These are phyloP conservation scores for Meandrina meandrites DNA, from an alignment of 92 coral and sea anemone species.

Conservation along the genomic window DNA sequence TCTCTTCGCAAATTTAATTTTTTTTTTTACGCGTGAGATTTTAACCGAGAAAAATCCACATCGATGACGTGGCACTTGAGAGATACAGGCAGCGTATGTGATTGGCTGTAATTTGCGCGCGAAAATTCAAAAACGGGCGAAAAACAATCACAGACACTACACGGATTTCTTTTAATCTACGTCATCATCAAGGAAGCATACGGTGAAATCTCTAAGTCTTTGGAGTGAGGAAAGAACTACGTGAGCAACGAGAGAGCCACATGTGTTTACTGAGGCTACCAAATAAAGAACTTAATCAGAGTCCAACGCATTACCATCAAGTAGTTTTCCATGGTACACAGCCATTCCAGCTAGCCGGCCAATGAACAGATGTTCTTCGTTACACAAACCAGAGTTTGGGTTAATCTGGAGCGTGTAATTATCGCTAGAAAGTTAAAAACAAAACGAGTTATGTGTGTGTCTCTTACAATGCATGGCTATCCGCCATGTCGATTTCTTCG, in stretches of 20 bases:
- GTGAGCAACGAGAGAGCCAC: background rate
- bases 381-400: slow-evolving; percentile 97
- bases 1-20: too few relatives aligned
- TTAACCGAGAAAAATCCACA: too few relatives aligned
- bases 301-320: slow-evolving; percentile 75
- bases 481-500: too few relatives aligned
- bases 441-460: background rate
- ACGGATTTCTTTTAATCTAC: background rate
- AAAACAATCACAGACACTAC: background rate
- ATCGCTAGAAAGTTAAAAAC: slow-evolving; percentile 58
- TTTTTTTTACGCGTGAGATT: too few relatives aligned
- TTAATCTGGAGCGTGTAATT: slow-evolving; percentile 98
- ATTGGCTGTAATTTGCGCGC: too few relatives aligned
- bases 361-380: slow-evolving; percentile 96
- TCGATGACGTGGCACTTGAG: too few relatives aligned
- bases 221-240: background rate
- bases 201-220: background rate
- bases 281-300: background rate
- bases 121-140: background rate
- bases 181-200: too few relatives aligned
- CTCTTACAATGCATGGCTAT: too few relatives aligned
- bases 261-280: background rate
- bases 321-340: slow-evolving; percentile 93
- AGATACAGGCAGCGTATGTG: too few relatives aligned
- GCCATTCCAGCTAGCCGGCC: slow-evolving; percentile 99